These are phyloP conservation scores for Drosophila repleta DNA, from an alignment of 1,140 invertebrate species.

Conservation along the genomic window DNA sequence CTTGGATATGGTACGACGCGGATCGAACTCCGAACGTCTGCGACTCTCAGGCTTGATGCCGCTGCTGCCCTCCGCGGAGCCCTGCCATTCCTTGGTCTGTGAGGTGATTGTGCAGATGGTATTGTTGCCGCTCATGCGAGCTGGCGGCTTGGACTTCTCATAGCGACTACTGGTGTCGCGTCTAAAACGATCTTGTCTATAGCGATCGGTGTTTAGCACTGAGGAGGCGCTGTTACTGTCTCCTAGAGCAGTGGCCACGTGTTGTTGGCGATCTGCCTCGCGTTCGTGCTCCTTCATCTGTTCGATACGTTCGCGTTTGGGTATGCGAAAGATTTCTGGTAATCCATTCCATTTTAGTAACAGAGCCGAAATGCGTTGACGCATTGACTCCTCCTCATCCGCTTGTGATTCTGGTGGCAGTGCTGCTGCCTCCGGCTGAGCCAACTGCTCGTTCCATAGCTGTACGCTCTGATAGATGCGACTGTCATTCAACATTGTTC, in stretches of 20 bases:
- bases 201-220: slow-evolving; percentile 63
- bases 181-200: slow-evolving; percentile 83
- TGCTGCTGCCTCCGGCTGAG: not conserved
- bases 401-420: not conserved
- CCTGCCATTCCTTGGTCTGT: slow-evolving; percentile 30
- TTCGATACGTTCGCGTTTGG: slow-evolving; percentile 96
- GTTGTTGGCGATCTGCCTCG: slow-evolving; percentile 87
- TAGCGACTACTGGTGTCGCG: slow-evolving; percentile 49
- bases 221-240: slow-evolving; percentile 32
- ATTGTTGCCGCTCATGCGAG: slow-evolving; percentile 66
- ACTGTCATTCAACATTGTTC: slow-evolving; percentile 95
- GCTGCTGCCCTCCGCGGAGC: slow-evolving; percentile 7
- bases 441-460: slow-evolving; percentile 87
- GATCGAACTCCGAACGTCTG: slow-evolving; percentile 28
- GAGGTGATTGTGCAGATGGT: slow-evolving; percentile 63
- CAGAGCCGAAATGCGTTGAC: slow-evolving; percentile 21
- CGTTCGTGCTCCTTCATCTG: slow-evolving; percentile 97
- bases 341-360: slow-evolving; percentile 52
- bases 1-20: slow-evolving; percentile 53
- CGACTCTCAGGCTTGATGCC: slow-evolving; percentile 25
- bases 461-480: slow-evolving; percentile 94
- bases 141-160: slow-evolving; percentile 39
- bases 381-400: slow-evolving; percentile 1
- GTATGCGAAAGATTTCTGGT: slow-evolving; percentile 93
- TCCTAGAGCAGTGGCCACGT: slow-evolving; percentile 54